phyloP scores from a whole-genome alignment of 2,888 invertebrate species.

The Meganola albula region DNA sequence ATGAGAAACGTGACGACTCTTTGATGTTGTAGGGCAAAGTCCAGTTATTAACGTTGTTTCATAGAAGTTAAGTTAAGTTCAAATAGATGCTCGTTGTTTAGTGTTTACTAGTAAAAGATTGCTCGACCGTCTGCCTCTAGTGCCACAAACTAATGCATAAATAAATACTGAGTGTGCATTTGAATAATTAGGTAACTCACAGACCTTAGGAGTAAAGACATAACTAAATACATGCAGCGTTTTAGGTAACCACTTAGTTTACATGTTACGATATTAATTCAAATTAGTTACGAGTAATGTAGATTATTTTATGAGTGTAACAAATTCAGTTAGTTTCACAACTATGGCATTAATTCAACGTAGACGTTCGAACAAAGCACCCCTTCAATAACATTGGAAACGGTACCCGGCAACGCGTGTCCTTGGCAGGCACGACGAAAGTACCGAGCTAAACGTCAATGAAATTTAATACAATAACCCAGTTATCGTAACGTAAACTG shows the following conservation, averaged over 20 bases:
- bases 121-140: too few relatives aligned
- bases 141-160: too few relatives aligned
- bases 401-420: constrained; percentile 51
- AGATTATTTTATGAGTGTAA: constrained; percentile 19
- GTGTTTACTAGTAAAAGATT: too few relatives aligned
- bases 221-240: too few relatives aligned
- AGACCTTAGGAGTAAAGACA: too few relatives aligned
- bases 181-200: too few relatives aligned
- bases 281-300: constrained; percentile 16
- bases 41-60: too few relatives aligned
- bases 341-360: constrained; percentile 31
- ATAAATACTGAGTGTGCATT: too few relatives aligned
- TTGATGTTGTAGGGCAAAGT: background rate
- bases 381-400: constrained; percentile 44
- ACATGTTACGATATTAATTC: constrained; percentile 13
- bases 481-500: constrained; percentile 64
- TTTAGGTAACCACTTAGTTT: too few relatives aligned
- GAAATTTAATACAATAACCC: constrained; percentile 74
- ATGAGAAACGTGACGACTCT: background rate
- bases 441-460: constrained; percentile 60
- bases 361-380: constrained; percentile 37
- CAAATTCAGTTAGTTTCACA: constrained; percentile 36
- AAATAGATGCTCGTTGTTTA: too few relatives aligned
- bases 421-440: constrained; percentile 53
- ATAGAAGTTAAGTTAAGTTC: too few relatives aligned